Base-by-base conservation (phyloP, 2,113 vertebrate genomes). In the Pelmatolapia mariae region DNA sequence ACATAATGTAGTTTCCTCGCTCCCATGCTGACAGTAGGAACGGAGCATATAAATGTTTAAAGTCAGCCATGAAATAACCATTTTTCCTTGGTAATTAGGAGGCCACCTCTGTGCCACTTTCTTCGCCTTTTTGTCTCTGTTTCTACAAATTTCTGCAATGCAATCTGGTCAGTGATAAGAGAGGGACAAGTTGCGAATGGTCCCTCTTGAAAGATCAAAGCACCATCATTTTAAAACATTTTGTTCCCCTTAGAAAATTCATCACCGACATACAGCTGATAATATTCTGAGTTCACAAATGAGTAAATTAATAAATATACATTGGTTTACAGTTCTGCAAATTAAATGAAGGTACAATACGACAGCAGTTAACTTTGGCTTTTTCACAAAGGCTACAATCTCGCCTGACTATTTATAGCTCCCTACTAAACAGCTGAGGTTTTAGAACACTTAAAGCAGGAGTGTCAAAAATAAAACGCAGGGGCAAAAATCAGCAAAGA, bases 21-120 rank as follows among this genome's bases (percentile, higher is more conserved):
- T 92, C 86, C 81, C 86, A n/a, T 88, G 40, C 81, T 84, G 89
- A 90, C 92, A 82, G 83, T 63, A 80, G 16, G 87, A 89, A 83
- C 84, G 1, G 22, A 90, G 87, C 59, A 36, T 31, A 93, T 93
- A 79, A 92, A 94, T 94, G 71, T 93, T 94, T 94, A 83, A 95
- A 80, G 57, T 43, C 81, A 57, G 29, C 81, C 50, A 92, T 93
- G 89, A 93, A 95, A 95, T 90, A 94, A 87, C 85, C 50, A 91
- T 93, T 92, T 85, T 84, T 86, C 73, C 57, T 47, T 9, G 12
- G 73, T 95, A 94, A 95, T 95, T 91, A 92, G 82, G n/a, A 84
- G n/a, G 40, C 84, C 87, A 92, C 82, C 89, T 84, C 63, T 80
- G 52, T 53, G 85, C 78, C 56, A 80, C 78, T 83, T 63, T 33